Evolutionary conservation across 2,113 vertebrate genomes (phyloP).

Genomic region (Spilogale gracilis): DNA sequence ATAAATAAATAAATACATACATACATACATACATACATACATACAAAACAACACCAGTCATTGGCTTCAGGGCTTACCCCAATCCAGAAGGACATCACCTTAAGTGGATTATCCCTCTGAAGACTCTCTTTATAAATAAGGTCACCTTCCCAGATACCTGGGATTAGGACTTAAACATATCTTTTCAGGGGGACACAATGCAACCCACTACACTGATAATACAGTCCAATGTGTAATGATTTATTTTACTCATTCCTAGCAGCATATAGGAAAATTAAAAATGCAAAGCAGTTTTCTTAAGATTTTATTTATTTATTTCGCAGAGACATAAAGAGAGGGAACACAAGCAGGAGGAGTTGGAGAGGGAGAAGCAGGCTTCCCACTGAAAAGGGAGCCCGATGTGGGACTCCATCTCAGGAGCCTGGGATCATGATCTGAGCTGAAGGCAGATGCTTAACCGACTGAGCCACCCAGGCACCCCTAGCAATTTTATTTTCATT

Average conservation of each 20-base stretch:
- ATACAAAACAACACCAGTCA: background rate
- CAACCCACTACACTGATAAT: background rate
- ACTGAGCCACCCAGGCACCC: too few species aligned
- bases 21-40: too few species aligned
- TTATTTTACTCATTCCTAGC: slow-evolving; percentile 27
- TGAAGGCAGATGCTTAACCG: too few species aligned
- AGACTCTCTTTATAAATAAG: background rate
- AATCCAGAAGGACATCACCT: background rate
- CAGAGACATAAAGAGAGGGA: too few species aligned
- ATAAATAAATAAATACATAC: too few species aligned
- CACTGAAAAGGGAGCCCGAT: too few species aligned
- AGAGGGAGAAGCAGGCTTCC: too few species aligned
- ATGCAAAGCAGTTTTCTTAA: background rate
- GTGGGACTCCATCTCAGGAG: too few species aligned
- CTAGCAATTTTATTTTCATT: slow-evolving; percentile 42
- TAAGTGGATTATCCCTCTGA: background rate
- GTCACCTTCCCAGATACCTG: background rate
- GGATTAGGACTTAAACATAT: background rate
- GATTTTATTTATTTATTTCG: too few species aligned
- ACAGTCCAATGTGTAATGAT: background rate
- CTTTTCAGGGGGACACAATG: background rate
- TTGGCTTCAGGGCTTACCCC: background rate
- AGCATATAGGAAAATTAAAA: slow-evolving; percentile 31
- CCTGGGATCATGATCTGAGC: too few species aligned
- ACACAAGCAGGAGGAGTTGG: too few species aligned